These are phyloP conservation scores for Chelmon rostratus DNA, from an alignment of 2,797 vertebrate genomes.

Conservation along the genomic window DNA sequence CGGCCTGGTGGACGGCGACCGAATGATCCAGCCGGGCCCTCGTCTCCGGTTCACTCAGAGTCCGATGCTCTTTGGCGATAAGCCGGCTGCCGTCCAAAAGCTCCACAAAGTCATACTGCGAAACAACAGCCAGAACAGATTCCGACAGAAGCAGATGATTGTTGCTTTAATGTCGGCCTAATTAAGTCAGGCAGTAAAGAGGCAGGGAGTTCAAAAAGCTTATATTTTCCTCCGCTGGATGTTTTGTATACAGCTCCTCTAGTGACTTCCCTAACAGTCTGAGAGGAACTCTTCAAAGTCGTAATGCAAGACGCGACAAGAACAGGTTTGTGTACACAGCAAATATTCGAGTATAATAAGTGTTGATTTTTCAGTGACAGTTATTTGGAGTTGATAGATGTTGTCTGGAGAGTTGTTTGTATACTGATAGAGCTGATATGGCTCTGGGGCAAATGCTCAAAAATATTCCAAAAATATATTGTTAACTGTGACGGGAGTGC, in stretches of 20 bases:
- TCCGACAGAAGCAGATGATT: slow-evolving; percentile 28
- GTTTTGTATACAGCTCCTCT: slow-evolving; percentile 49
- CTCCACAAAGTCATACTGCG: slow-evolving; percentile 98
- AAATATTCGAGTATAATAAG: slow-evolving; percentile 70
- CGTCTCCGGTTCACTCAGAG: slow-evolving; percentile 86
- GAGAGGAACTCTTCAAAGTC: slow-evolving; percentile 88
- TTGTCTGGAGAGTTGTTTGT: slow-evolving; percentile 71
- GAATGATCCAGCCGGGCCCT: slow-evolving; percentile 87
- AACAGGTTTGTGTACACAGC: slow-evolving; percentile 61
- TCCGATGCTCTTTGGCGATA: slow-evolving; percentile 93
- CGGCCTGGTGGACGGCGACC: slow-evolving; percentile 93
- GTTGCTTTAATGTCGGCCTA: slow-evolving; percentile 25
- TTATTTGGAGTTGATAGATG: slow-evolving; percentile 70
- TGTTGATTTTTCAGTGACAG: slow-evolving; percentile 71
- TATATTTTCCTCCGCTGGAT: slow-evolving; percentile 9
- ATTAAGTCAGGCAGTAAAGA: slow-evolving; percentile 47
- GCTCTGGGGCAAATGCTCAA: slow-evolving; percentile 63
- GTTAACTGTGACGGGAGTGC: slow-evolving; percentile 34
- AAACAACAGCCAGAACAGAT: slow-evolving; percentile 39
- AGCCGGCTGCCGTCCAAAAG: slow-evolving; percentile 96
- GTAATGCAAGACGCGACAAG: slow-evolving; percentile 75
- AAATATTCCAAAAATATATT: slow-evolving; percentile 57
- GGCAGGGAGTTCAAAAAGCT: slow-evolving; percentile 23
- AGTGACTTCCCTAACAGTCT: slow-evolving; percentile 31
- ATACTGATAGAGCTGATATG: slow-evolving; percentile 68